A percentile compares a stretch with the other conserved stretches of the same genome.
These are phyloP conservation scores for Oscheius sp. DNA, from an alignment of 2,888 invertebrate species.

Conservation along the genomic window DNA sequence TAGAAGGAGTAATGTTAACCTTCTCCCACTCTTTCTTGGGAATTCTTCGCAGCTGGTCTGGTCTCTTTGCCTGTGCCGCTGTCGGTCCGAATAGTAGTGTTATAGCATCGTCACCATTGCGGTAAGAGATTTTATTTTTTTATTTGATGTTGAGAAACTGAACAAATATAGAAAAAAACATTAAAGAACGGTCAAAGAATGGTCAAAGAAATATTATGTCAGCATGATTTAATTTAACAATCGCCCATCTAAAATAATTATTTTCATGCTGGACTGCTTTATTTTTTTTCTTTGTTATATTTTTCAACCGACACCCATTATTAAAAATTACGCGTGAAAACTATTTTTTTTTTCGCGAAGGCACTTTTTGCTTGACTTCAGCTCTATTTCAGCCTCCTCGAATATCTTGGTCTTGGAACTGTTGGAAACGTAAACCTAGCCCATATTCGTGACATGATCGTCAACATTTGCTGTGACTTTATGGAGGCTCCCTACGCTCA, in stretches of 20 bases:
- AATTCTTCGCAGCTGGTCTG: conserved; percentile 63
- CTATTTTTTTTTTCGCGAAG: no score
- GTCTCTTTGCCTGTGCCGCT: conserved; percentile 77
- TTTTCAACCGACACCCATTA: no score
- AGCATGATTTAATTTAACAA: no score
- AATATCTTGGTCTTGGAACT: conserved; percentile 57
- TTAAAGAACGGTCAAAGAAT: not conserved
- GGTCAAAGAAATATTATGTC: no score
- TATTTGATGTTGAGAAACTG: no score
- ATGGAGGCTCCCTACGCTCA: conserved; percentile 60
- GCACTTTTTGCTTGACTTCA: no score
- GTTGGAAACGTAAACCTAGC: conserved; percentile 51
- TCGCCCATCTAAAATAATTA: no score
- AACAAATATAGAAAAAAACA: no score
- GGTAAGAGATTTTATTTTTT: conserved; percentile 3
- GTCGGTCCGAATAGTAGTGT: conserved; percentile 48
- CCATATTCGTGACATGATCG: conserved; percentile 57
- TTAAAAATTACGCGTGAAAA: no score
- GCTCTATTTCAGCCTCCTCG: conserved; percentile 47
- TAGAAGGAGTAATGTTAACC: conserved; percentile 41
- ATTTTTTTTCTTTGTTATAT: no score
- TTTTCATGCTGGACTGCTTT: no score
- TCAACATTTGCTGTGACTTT: conserved; percentile 64
- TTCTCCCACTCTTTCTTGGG: conserved; percentile 50
- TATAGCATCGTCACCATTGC: conserved; percentile 56